Percentiles rank a stretch among this genome's conserved stretches.
Evolutionary conservation across 1,140 invertebrate species (phyloP).

Genomic region (Proales similis): DNA sequence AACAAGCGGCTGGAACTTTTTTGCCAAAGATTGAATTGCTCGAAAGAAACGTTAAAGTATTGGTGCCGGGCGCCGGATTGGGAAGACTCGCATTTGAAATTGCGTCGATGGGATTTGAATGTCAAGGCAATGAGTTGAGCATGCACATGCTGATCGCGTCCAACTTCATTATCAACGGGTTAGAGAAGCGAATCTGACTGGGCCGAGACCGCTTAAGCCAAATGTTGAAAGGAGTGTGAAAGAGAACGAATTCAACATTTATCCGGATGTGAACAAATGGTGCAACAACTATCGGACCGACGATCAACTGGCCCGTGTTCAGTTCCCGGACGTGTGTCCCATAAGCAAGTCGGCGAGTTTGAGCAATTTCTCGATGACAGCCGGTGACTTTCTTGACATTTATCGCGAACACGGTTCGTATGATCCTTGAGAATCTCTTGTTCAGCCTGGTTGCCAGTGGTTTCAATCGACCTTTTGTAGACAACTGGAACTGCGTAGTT

Average conservation of each 20-base stretch:
- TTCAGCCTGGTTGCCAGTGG: no score
- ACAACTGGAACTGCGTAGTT: slow-evolving; percentile 81
- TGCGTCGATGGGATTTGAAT: slow-evolving; percentile 73
- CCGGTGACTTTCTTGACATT: slow-evolving; percentile 83
- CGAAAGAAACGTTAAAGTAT: slow-evolving; percentile 63
- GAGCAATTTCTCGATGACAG: slow-evolving; percentile 82
- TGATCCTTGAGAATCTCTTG: background rate
- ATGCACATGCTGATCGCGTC: slow-evolving; percentile 94
- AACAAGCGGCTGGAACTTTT: background rate
- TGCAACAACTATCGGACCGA: slow-evolving; percentile 74
- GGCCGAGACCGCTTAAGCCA: background rate
- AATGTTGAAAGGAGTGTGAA: slow-evolving; percentile 57
- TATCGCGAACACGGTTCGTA: slow-evolving; percentile 41
- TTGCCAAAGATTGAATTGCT: slow-evolving; percentile 45
- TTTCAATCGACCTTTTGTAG: slow-evolving; percentile 45
- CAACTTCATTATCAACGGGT: slow-evolving; percentile 87
- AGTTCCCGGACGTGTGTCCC: slow-evolving; percentile 78
- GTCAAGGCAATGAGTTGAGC: slow-evolving; percentile 94
- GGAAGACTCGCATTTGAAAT: slow-evolving; percentile 88
- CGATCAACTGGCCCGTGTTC: slow-evolving; percentile 69
- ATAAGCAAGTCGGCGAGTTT: slow-evolving; percentile 56
- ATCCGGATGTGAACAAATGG: slow-evolving; percentile 88
- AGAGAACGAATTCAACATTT: slow-evolving; percentile 61
- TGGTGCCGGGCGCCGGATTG: slow-evolving; percentile 88
- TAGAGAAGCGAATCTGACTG: slow-evolving; percentile 39